Base-by-base conservation (phyloP, 2,797 vertebrate species). In the Orientallactaga sibirica region DNA sequence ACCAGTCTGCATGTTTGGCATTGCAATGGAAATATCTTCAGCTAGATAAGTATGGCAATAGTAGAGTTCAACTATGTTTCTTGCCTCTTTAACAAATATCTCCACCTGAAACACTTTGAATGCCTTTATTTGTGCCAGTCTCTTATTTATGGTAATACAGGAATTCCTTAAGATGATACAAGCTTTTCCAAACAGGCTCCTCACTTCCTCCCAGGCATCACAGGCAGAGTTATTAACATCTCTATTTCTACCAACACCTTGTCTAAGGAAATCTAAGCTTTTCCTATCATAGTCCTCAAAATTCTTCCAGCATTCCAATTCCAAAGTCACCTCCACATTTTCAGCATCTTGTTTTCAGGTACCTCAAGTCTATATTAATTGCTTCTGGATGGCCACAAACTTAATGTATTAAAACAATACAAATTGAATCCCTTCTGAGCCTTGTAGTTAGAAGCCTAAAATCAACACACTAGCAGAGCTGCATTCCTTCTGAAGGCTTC, bases 331-430 rank as follows among this genome's bases (percentile, higher is more conserved):
- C 29, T 83, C 27, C 61, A 79, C 61, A 84, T 80, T 92, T 79
- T 81, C 66, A 82, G 71, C 4, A 62, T 55, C 11, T 18, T 77
- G 73, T 77, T 83, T 61, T 73, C 43, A 77, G 25, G 25, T 25
- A 82, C 48, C 3, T 76, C 66, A 86, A 62, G 37, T 70, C 24
- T 66, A 3, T 66, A 79, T 79, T 77, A 77, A 37, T 48, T 75
- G 41, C 7, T 83, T 27, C 25, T 81, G 22, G 3, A 67, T 89
- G 22, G 33, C 27, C 33, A 85, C 61, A 68, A 85, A 85, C 10
- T 61, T 77, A 43, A 48, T 77, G 41, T 33, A 25, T 91, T 88
- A 91, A 84, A 95, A 94, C 24, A 81, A 78, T 6, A 86, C 37
- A 85, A 55, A 91, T 58, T 48, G 78, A 82, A 25, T 76, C 5